Base-by-base conservation (phyloP, 1,140 invertebrate species). In the Drosophila auraria region DNA sequence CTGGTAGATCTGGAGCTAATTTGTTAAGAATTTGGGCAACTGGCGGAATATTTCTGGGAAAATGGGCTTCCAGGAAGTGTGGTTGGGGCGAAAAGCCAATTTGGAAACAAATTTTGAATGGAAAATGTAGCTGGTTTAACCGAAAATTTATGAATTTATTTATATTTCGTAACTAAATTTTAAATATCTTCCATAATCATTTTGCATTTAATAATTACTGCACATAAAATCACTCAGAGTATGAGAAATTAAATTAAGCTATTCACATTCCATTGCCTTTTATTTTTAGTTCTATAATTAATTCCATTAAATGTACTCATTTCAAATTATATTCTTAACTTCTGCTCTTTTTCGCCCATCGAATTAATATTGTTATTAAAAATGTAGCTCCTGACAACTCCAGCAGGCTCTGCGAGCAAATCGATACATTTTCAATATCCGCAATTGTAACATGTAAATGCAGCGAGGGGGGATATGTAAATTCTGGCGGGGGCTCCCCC, bases 361-460 rank as follows among this genome's bases (percentile, higher is more conserved):
- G 40, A 14, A 65, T 44, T 65, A 40, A 51, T 44, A 36, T 20
- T 36, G 5, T 33, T 69, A 51, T 66, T 66, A n/a, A 38, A 64
- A 62, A 30, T 42, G 36, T 12, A 38, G n/a, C 30, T 36, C 47
- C 25, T 64, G 60, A 51, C 60, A 70, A 66, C 33, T 66, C 4
- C 36, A 14, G 17, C 33, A 51, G 64, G 23, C 40, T 23, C 50
- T 15, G 65, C 40, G 17, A 71, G 56, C 68, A 71, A 71, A 71
- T 71, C 68, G 68, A 71, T 71, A 71, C 68, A 70, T 71, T 71
- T 71, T 71, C 42, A 71, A 71, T 71, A 71, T 71, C 68, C 68
- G 50, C 68, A 71, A 57, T 68, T 71, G 68, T 69, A 47, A 56
- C 68, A 71, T 71, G 68, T 69, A 71, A 69, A 71, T 71, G 30